Base-by-base conservation (phyloP, 1,140 invertebrate genomes). In the Littorina saxatilis region DNA sequence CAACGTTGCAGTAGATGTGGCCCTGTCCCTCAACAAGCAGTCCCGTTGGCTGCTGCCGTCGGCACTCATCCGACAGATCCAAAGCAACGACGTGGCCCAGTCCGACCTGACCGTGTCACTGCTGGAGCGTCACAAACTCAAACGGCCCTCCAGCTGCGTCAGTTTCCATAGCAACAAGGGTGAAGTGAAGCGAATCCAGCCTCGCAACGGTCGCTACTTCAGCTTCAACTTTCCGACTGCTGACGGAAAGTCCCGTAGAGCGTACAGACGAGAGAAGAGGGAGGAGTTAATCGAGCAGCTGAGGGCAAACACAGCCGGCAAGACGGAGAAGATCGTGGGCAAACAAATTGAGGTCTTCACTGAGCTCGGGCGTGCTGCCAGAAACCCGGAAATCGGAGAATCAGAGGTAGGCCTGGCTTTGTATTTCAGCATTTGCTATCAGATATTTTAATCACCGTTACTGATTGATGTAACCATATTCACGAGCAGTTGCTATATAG, bases 11-110 rank as follows among this genome's bases (percentile, higher is more conserved):
- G 35, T 78, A 5, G 73, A 82, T n/a, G 83, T 86, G 27, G 29
- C 79, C 35, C 66, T 83, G 35, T 86, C 85, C 4, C 75, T 86
- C 39, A 86, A 86, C 80, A 86, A 86, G 58, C 84, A 83, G 39
- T 23, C 68, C 50, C 72, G 85, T 50, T 86, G 85, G 85, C 11
- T 39, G 29, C 77, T 86, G 4, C 83, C 85, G 0, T 50, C 79
- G 1, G 43, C 76, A 11, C 63, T 86, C 1, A 83, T 77, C 27
- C 76, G 83, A 27, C 47, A 83, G 35, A 84, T 86, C 29, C 47
- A 39, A n/a, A 78, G 47, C 0, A 77, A 66, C 20, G 23, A 73
- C 43, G 73, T 80, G 4, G 27, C 39, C 23, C 73, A 83, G 5
- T 32, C 35, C 0, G 68, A 73, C 40, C 40, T 70, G 13, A 86